A percentile compares a stretch with the other conserved stretches of the same genome.
phyloP scores from a whole-genome alignment of 2,113 vertebrate genomes.

The Dipodomys ordii region DNA sequence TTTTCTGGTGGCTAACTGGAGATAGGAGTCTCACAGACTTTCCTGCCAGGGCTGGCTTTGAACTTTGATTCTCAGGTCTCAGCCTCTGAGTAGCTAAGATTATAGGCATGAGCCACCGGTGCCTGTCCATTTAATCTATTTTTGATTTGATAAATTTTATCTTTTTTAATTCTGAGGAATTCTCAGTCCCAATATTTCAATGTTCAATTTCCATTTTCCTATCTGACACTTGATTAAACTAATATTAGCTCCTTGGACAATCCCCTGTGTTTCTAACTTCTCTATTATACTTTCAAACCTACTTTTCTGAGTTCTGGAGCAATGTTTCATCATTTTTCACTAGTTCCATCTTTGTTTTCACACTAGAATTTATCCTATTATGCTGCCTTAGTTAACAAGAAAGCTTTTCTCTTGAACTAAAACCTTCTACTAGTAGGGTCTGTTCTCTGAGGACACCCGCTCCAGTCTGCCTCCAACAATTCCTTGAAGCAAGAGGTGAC shows the following conservation, averaged over 20 bases:
- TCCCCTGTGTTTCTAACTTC: not conserved
- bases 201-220: not conserved
- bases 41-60: no score
- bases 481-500: conserved; percentile 31
- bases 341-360: conserved; percentile 1
- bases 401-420: not conserved
- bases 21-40: no score
- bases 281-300: conserved; percentile 1
- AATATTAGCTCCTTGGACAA: not conserved
- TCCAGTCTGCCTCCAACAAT: conserved; percentile 44
- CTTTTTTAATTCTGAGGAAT: conserved; percentile 29
- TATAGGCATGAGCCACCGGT: no score
- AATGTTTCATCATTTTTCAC: not conserved
- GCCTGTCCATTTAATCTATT: conserved; percentile 30
- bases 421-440: not conserved
- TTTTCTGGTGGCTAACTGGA: no score
- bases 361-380: conserved; percentile 45
- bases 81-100: no score
- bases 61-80: no score
- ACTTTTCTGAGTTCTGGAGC: not conserved
- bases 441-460: conserved; percentile 33
- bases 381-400: conserved; percentile 25
- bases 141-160: conserved; percentile 24
- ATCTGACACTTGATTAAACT: not conserved
- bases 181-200: conserved; percentile 26